These are phyloP conservation scores for Mola mola DNA, from an alignment of 2,113 vertebrate genomes.

Conservation along the genomic window DNA sequence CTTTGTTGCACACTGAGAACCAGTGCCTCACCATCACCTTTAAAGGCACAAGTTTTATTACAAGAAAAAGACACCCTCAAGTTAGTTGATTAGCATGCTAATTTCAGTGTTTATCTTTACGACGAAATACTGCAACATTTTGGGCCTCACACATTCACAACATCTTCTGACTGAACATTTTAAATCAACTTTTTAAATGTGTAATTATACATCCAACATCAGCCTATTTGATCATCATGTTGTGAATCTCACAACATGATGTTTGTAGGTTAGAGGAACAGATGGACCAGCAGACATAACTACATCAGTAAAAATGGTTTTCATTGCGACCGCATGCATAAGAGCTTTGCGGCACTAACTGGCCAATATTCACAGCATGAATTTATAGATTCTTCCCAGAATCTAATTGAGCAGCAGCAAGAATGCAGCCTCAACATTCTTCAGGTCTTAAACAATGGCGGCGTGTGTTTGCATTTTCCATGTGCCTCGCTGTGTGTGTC, in stretches of 20 bases:
- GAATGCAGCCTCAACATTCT: slow-evolving; percentile 38
- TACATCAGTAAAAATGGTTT: neutral
- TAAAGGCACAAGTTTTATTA: no score
- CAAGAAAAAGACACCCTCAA: no score
- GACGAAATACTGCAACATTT: no score
- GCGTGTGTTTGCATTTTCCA: slow-evolving; percentile 55
- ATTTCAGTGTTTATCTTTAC: no score
- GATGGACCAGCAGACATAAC: neutral
- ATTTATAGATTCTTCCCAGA: slow-evolving; percentile 13
- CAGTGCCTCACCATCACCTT: no score
- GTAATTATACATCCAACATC: no score
- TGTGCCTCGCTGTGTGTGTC: slow-evolving; percentile 58
- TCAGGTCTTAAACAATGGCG: slow-evolving; percentile 37
- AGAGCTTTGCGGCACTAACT: neutral
- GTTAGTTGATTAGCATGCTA: no score
- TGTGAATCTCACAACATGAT: neutral
- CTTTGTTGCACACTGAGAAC: no score
- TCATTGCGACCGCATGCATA: neutral
- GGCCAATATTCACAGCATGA: neutral
- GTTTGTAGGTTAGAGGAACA: neutral
- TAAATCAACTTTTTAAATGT: no score
- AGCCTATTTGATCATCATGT: no score
- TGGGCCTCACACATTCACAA: no score
- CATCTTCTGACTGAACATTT: no score
- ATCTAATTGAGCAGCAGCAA: slow-evolving; percentile 11